Percentiles rank a stretch among this genome's conserved stretches.
phyloP scores from a whole-genome alignment of 2,113 vertebrate species.

The Rattus norvegicus region DNA sequence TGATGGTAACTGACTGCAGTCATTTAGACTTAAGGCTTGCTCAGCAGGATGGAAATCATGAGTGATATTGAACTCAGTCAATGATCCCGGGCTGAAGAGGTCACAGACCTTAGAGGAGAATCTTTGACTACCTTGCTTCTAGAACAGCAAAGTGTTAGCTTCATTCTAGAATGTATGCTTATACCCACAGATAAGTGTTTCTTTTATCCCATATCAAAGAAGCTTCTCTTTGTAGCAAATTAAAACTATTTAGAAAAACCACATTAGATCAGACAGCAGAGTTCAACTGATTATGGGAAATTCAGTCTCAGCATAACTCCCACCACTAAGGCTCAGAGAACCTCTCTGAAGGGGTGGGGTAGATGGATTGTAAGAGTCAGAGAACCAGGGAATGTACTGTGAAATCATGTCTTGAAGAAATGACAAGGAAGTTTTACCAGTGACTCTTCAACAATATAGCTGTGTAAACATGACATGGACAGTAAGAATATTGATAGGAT shows the following conservation, averaged over 20 bases:
- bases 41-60: neutral
- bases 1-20: neutral
- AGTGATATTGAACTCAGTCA: neutral
- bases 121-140: neutral
- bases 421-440: neutral
- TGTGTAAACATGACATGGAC: neutral
- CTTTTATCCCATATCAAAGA: neutral
- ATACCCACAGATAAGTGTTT: neutral
- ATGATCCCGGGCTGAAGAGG: neutral
- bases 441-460: neutral
- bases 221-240: neutral
- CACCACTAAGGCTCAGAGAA: neutral
- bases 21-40: neutral
- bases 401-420: neutral
- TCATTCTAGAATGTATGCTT: neutral
- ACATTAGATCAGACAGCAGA: neutral
- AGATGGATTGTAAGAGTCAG: neutral
- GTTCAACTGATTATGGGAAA: neutral
- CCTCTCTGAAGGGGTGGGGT: neutral
- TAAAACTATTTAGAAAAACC: neutral
- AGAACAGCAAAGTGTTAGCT: neutral
- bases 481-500: neutral
- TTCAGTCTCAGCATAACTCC: neutral
- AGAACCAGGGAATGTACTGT: neutral
- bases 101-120: neutral